These are phyloP conservation scores for Vicugna pacos DNA, from an alignment of 2,113 vertebrate species.

Conservation along the genomic window DNA sequence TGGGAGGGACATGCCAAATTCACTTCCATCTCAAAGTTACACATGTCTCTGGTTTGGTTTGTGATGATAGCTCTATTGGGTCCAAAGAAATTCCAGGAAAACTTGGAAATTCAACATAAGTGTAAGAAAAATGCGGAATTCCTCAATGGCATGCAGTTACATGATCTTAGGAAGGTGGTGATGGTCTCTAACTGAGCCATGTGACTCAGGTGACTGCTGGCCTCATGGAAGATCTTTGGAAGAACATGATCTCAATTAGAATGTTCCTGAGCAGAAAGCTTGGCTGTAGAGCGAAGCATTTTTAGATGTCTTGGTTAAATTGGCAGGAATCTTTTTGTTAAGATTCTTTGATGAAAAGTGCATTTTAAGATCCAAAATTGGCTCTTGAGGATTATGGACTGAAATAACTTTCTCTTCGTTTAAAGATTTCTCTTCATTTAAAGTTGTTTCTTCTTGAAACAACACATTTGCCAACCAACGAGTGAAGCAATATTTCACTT, in stretches of 20 bases:
- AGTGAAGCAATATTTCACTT: constrained; percentile 75
- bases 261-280: constrained; percentile 63
- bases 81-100: constrained; percentile 4
- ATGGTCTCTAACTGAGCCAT: background rate
- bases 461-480: constrained; percentile 62
- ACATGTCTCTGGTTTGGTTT: background rate
- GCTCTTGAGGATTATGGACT: constrained; percentile 71
- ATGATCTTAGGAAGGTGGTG: background rate
- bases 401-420: constrained; percentile 77
- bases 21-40: background rate
- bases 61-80: background rate
- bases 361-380: constrained; percentile 78
- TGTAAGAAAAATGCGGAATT: background rate
- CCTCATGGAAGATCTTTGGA: constrained; percentile 30
- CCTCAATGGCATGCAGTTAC: background rate
- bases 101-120: background rate
- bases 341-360: constrained; percentile 79
- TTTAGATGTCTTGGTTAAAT: constrained; percentile 77
- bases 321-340: constrained; percentile 72
- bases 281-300: constrained; percentile 70
- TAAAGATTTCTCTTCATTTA: constrained; percentile 64
- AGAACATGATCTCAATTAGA: constrained; percentile 47
- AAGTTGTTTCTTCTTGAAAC: constrained; percentile 61
- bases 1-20: background rate
- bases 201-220: background rate